Conservation (phyloP, 2,888 invertebrate species). For the Athrips mouffetella region DNA sequence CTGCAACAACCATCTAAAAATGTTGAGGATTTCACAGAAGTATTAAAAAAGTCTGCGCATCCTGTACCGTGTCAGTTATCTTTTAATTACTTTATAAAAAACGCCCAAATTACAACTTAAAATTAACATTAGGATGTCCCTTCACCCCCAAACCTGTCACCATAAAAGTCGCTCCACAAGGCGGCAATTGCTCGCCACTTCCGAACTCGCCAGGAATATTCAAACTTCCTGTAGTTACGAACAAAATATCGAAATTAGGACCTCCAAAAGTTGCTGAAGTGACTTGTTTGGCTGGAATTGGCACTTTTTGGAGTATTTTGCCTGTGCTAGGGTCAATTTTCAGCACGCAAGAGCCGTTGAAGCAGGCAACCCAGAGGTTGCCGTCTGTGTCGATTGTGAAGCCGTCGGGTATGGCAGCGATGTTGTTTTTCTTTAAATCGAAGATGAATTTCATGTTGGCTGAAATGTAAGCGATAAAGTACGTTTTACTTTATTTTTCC, state of each 20-base stretch:
- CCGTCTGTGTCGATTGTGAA: slow-evolving; percentile 87
- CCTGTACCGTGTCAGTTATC: too few species aligned
- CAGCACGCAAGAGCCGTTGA: slow-evolving; percentile 78
- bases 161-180: slow-evolving; percentile 80
- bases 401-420: slow-evolving; percentile 80
- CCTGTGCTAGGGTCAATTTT: slow-evolving; percentile 76
- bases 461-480: too few species aligned
- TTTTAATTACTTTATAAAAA: not conserved
- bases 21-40: too few species aligned
- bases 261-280: slow-evolving; percentile 88
- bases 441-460: slow-evolving; percentile 80
- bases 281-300: slow-evolving; percentile 78
- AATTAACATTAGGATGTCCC: slow-evolving; percentile 62
- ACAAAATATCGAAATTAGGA: slow-evolving; percentile 81
- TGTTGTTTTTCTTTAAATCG: slow-evolving; percentile 68
- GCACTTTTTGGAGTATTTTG: slow-evolving; percentile 76
- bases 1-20: too few species aligned
- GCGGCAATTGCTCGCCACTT: slow-evolving; percentile 53
- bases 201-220: too few species aligned
- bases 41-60: too few species aligned
- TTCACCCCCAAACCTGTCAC: slow-evolving; percentile 80
- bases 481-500: too few species aligned
- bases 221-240: slow-evolving; percentile 79
- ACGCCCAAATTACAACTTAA: slow-evolving; percentile 35
- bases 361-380: slow-evolving; percentile 86